Evolutionary conservation across 2,113 vertebrate genomes (phyloP).

Genomic region (Hypomesus transpacificus): DNA sequence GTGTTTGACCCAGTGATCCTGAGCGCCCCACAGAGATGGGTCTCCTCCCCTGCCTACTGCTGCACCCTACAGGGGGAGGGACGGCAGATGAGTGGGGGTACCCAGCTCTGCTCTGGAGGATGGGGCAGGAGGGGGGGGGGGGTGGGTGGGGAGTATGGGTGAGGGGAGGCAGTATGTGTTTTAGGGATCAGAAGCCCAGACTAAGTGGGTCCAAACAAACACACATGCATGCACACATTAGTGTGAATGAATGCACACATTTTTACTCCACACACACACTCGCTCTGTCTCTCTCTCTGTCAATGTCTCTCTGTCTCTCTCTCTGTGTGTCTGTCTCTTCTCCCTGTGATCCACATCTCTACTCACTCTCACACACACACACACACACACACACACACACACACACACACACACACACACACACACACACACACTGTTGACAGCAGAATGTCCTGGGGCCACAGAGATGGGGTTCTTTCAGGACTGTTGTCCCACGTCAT

Average conservation of each 20-base stretch:
- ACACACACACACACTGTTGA: conserved; percentile 22
- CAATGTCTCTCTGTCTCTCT: too few species aligned
- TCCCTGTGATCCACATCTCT: too few species aligned
- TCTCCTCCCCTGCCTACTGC: background rate
- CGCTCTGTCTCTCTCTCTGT: too few species aligned
- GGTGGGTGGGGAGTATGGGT: conserved; percentile 20
- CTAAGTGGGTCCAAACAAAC: conserved; percentile 26
- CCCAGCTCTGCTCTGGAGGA: background rate
- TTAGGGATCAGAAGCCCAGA: conserved; percentile 34
- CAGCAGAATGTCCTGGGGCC: conserved; percentile 1
- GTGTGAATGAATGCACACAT: conserved; percentile 44
- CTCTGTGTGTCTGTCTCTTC: too few species aligned
- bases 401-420: conserved; percentile 7
- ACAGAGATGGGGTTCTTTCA: background rate
- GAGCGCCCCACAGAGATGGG: conserved; percentile 3
- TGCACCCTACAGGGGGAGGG: background rate
- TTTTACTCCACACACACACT: background rate
- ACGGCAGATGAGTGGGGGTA: conserved; percentile 3
- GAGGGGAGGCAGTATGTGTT: conserved; percentile 40
- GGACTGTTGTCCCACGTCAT: background rate
- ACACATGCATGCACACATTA: conserved; percentile 15
- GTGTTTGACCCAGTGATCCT: conserved; percentile 10
- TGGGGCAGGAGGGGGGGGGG: background rate
- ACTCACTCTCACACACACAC: background rate
- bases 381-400: conserved; percentile 28